A percentile compares a stretch with the other conserved stretches of the same genome.
phyloP scores from a whole-genome alignment of 1,140 invertebrate species.

The Sitobion miscanthi region DNA sequence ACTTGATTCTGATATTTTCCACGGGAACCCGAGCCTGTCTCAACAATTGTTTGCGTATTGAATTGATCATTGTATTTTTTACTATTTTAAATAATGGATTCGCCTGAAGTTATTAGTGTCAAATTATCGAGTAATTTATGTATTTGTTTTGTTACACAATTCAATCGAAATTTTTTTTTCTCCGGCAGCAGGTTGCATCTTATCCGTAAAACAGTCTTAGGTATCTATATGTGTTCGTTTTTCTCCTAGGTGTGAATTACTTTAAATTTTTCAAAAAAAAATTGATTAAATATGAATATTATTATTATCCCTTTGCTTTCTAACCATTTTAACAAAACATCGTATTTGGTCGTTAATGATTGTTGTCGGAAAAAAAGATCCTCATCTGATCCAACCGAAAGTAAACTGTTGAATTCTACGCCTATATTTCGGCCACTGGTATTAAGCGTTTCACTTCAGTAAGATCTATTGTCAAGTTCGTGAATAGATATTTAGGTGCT shows the following conservation, averaged over 20 bases:
- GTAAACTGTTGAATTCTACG: conserved; percentile 45
- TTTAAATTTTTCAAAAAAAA: neutral
- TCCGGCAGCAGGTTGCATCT: neutral
- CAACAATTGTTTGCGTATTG: neutral
- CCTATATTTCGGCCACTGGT: neutral
- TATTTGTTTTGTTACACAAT: neutral
- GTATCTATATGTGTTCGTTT: neutral
- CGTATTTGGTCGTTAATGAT: neutral
- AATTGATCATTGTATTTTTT: conserved; percentile 32
- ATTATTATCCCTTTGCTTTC: neutral
- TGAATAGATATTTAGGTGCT: conserved; percentile 22
- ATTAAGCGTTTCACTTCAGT: conserved; percentile 34
- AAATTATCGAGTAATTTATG: neutral
- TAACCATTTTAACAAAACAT: neutral
- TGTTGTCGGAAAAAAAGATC: conserved; percentile 5
- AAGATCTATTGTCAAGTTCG: neutral
- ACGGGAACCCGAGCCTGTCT: neutral
- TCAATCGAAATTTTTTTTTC: neutral
- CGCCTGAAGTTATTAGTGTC: conserved; percentile 9
- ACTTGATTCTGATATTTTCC: neutral
- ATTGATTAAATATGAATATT: neutral
- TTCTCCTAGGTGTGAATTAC: neutral
- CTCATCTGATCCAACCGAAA: neutral
- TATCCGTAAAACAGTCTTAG: neutral
- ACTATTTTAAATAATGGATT: conserved; percentile 27